phyloP scores from a whole-genome alignment of 2,888 invertebrate species.

The Nomada fucata region DNA sequence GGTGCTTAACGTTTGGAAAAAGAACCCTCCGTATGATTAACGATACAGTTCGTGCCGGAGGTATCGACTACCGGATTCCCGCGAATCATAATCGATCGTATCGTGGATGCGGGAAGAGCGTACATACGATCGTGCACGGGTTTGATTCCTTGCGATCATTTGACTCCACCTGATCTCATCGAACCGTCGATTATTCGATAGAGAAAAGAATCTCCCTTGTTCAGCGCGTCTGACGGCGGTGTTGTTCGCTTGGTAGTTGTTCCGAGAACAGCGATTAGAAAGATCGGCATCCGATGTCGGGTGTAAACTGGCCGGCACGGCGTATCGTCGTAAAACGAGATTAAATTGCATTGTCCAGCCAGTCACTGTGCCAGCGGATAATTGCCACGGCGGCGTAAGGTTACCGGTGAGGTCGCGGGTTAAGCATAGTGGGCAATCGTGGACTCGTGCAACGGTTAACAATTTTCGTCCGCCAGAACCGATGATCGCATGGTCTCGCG shows the following conservation, averaged over 20 bases:
- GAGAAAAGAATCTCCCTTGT: not conserved
- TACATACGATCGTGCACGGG: not conserved
- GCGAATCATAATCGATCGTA: conserved; percentile 60
- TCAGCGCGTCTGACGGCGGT: not conserved
- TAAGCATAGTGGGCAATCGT: conserved; percentile 19
- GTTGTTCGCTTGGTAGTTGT: not conserved
- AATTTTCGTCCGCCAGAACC: conserved; percentile 25
- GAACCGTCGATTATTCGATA: conserved; percentile 1
- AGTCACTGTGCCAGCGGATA: conserved; percentile 50
- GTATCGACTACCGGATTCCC: conserved; percentile 61
- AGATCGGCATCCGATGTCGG: conserved; percentile 53
- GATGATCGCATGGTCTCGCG: not conserved
- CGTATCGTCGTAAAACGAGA: conserved; percentile 49
- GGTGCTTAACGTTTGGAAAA: not conserved
- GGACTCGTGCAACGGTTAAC: conserved; percentile 24
- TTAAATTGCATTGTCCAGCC: conserved; percentile 63
- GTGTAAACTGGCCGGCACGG: conserved; percentile 34
- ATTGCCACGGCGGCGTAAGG: conserved; percentile 51
- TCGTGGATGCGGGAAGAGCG: conserved; percentile 22
- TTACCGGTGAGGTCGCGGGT: conserved; percentile 47
- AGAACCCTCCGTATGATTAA: conserved; percentile 55
- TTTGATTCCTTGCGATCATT: not conserved
- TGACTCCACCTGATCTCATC: not conserved
- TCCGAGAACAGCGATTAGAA: conserved; percentile 57
- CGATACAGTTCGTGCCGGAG: conserved; percentile 38